phyloP scores from a whole-genome alignment of 1,140 invertebrate species.

The Nebria ingens region DNA sequence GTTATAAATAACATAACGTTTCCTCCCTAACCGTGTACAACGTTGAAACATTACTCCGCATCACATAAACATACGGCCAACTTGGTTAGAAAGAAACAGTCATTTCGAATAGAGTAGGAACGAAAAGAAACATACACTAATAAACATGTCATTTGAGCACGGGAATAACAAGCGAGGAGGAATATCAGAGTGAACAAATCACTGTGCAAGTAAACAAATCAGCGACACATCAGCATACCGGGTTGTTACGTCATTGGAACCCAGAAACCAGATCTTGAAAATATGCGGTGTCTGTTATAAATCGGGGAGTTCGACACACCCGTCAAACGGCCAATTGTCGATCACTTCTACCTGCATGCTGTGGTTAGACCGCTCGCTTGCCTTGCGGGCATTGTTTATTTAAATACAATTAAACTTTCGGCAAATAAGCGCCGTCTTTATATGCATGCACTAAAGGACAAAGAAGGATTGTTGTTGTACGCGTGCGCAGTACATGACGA shows the following conservation, averaged over 20 bases:
- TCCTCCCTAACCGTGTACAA: neutral
- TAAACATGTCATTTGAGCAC: slow-evolving; percentile 4
- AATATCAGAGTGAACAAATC: slow-evolving; percentile 3
- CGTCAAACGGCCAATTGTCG: neutral
- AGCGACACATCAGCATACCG: neutral
- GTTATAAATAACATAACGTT: neutral
- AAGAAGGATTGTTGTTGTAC: too few relatives aligned
- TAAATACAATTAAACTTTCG: slow-evolving; percentile 8
- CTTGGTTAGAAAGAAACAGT: neutral
- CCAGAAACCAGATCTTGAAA: neutral
- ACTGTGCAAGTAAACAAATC: slow-evolving; percentile 1
- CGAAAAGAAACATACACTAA: neutral
- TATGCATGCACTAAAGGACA: too few relatives aligned
- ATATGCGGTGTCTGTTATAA: neutral
- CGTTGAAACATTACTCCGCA: neutral
- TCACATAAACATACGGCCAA: neutral
- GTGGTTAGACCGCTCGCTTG: too few relatives aligned
- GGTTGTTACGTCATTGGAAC: neutral
- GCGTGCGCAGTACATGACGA: too few relatives aligned
- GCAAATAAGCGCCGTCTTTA: slow-evolving; percentile 3
- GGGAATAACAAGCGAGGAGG: neutral
- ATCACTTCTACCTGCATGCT: neutral
- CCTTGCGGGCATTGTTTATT: slow-evolving; percentile 8
- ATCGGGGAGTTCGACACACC: neutral
- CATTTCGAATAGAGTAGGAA: neutral